A percentile compares a stretch with the other conserved stretches of the same genome.
Conservation (phyloP, 2,888 invertebrate genomes). For the Amiota mariae region DNA sequence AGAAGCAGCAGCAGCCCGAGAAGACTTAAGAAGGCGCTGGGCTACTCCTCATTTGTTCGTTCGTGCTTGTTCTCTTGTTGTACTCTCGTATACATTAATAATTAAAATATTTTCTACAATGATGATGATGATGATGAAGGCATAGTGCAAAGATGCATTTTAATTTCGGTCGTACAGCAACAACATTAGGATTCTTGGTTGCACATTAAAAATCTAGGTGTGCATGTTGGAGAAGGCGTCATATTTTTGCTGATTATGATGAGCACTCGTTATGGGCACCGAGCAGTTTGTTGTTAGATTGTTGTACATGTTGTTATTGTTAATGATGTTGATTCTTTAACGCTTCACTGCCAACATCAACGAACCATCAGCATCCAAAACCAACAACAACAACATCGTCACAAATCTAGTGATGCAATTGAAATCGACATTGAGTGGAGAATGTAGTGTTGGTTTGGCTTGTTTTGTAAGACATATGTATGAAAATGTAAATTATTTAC, state of each 20-base stretch:
- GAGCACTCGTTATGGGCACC: no score
- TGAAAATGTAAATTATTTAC: constrained; percentile 57
- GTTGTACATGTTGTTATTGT: constrained; percentile 41
- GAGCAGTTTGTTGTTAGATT: constrained; percentile 21
- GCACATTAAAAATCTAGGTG: background rate
- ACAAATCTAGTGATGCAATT: constrained; percentile 26
- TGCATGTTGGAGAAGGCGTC: background rate
- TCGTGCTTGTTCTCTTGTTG: constrained; percentile 23
- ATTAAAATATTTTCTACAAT: constrained; percentile 65
- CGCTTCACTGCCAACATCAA: constrained; percentile 44
- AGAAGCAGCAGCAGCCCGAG: background rate
- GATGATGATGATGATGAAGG: constrained; percentile 50
- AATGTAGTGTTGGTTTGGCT: constrained; percentile 47
- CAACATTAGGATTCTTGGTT: background rate
- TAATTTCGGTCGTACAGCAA: constrained; percentile 50
- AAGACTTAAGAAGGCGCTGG: background rate
- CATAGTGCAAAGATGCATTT: constrained; percentile 48
- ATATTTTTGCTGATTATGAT: background rate
- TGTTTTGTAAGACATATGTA: constrained; percentile 27
- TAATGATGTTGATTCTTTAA: constrained; percentile 51
- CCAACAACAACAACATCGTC: background rate
- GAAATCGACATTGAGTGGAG: constrained; percentile 30
- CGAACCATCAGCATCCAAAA: constrained; percentile 13
- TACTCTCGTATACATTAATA: constrained; percentile 60
- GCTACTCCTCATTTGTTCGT: constrained; percentile 28